Base-by-base conservation (phyloP, 2,113 vertebrate species). In the Spea multiplicata region DNA sequence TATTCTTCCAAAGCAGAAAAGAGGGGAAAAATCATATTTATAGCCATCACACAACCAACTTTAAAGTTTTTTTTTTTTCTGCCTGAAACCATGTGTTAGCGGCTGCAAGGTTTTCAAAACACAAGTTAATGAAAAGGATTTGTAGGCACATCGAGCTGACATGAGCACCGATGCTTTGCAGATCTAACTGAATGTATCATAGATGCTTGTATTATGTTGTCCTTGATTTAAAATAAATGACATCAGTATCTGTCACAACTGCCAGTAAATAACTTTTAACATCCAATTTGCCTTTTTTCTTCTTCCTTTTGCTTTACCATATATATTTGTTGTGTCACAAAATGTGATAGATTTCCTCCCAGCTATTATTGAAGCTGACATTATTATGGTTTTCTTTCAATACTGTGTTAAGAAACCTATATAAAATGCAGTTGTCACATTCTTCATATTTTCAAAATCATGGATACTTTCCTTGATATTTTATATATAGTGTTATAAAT, bases 121-220 rank as follows among this genome's bases (percentile, higher is more conserved):
- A 66, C 57, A 74, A 67, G 64, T 74, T 80, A 80, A 80, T 80
- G 71, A 80, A 80, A 73, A 80, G 78, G 65, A 74, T 80, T 80
- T 80, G 78, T 74, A 80, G 71, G 66, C 71, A 80, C 55, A 74
- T 61, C 16, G 62, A 74, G 64, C 46, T 80, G 71, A 80, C 78
- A 74, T 49, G 65, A 74, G 71, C 69, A 74, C 46, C 14, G 71
- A 74, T 80, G 78, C 52, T 59, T 73, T 74, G 45, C 71, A 74
- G 65, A 80, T 74, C 71, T 74, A 64, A 65, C 57, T 71, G 71
- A 66, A 80, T 67, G 71, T 47, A 73, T 80, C 72, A 66, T 47
- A 49, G n/a, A 68, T 53, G 50, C 73, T 72, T 80, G 57, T 74
- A 68, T 48, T 61, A 61, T 80, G 71, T 49, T 57, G 50, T 61